Evolutionary conservation across 2,888 invertebrate species (phyloP), one percentile per base, ranked within the genome.

Genomic region (Corbicula japonica): DNA sequence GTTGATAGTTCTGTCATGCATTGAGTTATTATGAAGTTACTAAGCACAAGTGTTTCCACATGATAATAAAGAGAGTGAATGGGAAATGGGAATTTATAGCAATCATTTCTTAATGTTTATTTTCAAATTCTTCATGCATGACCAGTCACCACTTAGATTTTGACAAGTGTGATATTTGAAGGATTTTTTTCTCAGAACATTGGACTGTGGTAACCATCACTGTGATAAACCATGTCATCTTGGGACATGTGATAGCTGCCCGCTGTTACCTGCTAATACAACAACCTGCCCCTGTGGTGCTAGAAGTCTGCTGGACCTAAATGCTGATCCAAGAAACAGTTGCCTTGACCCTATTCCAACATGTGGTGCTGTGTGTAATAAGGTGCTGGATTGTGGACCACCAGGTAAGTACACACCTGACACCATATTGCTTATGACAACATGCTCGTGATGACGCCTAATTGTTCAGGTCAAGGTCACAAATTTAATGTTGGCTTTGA

Each of bases 201-300:
- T 93, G 54, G 86, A 82, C 21, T 94, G 94, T 88, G 92, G 91
- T 18, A 88, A 96, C 91, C 98, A 98, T 92, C 94, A 94, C 30
- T 97, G 97, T 91, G 94, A 94, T 72, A 93, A 94, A 44, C 90
- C 94, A 1, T 97, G 97, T 89, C 97, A 97, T 91, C 93, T 94
- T 0, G 96, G 95, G 0, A 92, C 94, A 0, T 97, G 97, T 91
- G 94, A 94, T 5, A 93, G 94, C 0, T 98, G 98, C 91, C 83
- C 88, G 0, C 93, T 95, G 21, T 95, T 95, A 70, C 95, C 96
- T 0, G 94, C 94, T 18, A 91, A 94, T 38, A 95, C 97, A 12
- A 95, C 94, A 5, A 95, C 95, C 46, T 98, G 98, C 90, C 96
- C 96, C 0, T 98, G 98, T 92, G 97, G 97, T 0, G 96, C 96